Base-by-base conservation (phyloP, 2,113 vertebrate genomes). In the Cyanoderma ruficeps region DNA sequence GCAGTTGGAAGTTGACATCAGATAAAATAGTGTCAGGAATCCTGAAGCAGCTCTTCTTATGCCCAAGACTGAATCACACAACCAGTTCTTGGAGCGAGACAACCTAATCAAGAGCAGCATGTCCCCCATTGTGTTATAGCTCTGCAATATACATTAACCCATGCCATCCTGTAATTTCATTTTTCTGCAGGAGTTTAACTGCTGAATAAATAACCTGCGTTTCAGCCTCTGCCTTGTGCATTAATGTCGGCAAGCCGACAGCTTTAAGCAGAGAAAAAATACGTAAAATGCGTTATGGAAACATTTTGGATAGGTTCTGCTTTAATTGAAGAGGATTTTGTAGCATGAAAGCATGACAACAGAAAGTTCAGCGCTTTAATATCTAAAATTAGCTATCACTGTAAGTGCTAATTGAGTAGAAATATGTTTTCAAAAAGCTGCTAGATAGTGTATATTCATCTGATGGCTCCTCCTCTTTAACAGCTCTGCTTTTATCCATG, bases 351-450 rank as follows among this genome's bases (percentile, higher is more conserved):
- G 79, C 56, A 64, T 28, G 60, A 87, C 69, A 94, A 68, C 35
- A 76, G 63, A 69, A 78, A 94, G 64, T 90, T 95, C 83, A 84
- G 31, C 87, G 83, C 83, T 92, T 89, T 87, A 93, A 71, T 93
- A 87, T 61, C 83, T 94, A 92, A 90, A 95, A 84, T 92, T 89
- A 96, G 65, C 77, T 87, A 69, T 81, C 49, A 4, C 35, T 79
- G 8, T 30, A 82, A 46, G 49, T 90, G 83, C 57, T 95, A 93
- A 96, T 64, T 84, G 86, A 92, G 64, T 60, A 92, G 88, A 92
- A 93, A 89, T 31, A 28, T 78, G 39, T 82, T 96, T 89, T 92
- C 31, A 69, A 76, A 84, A 95, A 93, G 72, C 90, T 89, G 60
- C 49, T 91, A 39, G 64, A 15, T 93, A 59, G 64, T 28, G 47